Conservation (phyloP, 2,888 invertebrate genomes). For the Eurytoma adleriae region DNA sequence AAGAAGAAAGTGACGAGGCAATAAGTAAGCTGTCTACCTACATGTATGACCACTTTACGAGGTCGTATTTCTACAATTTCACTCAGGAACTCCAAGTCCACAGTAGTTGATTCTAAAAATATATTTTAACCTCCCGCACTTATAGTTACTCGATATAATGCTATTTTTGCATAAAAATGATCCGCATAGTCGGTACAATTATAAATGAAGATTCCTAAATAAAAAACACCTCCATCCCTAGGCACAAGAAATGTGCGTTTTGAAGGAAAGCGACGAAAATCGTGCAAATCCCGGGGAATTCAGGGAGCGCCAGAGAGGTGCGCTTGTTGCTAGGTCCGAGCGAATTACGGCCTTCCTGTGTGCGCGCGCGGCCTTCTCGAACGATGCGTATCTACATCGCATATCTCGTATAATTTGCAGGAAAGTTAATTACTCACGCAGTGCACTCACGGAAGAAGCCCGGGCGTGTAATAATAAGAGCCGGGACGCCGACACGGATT, state of each 20-base stretch:
- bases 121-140: too few relatives aligned
- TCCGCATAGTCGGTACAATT: too few relatives aligned
- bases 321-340: conserved; percentile 64
- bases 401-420: conserved; percentile 67
- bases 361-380: conserved; percentile 58
- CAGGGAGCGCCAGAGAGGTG: neutral
- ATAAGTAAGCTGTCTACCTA: too few relatives aligned
- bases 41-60: too few relatives aligned
- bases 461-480: conserved; percentile 29
- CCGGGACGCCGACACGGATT: conserved; percentile 5
- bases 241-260: neutral
- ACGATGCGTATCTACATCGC: conserved; percentile 67
- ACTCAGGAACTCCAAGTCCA: too few relatives aligned
- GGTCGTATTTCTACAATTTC: too few relatives aligned
- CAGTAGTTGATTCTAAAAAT: too few relatives aligned
- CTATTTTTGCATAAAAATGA: too few relatives aligned
- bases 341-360: conserved; percentile 71
- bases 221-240: neutral
- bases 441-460: conserved; percentile 55
- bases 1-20: too few relatives aligned
- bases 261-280: conserved; percentile 14
- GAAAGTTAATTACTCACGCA: conserved; percentile 71
- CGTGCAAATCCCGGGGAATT: conserved; percentile 10
- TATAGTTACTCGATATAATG: too few relatives aligned
- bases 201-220: too few relatives aligned